Evolutionary conservation across 2,888 invertebrate species (phyloP).

Genomic region (Sipha maydis): DNA sequence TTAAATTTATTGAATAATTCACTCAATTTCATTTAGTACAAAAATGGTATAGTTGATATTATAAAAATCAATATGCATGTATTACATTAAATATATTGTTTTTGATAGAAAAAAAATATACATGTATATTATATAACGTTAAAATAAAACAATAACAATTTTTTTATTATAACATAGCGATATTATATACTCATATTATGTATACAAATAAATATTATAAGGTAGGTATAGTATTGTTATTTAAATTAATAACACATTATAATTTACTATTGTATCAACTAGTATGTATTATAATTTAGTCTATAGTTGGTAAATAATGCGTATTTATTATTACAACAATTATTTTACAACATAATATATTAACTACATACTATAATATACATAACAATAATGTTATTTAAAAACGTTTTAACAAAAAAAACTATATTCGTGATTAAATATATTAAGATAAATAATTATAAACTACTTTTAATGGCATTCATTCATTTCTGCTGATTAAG

Average conservation of each 20-base stretch:
- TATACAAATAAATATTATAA: constrained; percentile 17
- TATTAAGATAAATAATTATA: not conserved
- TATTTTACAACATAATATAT: not conserved
- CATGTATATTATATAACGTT: constrained; percentile 1
- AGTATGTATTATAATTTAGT: not conserved
- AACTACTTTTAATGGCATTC: not conserved
- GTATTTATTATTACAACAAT: constrained; percentile 11
- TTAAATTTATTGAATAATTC: constrained; percentile 19
- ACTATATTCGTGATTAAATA: not conserved
- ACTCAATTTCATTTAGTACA: constrained; percentile 12
- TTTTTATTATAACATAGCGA: constrained; percentile 8
- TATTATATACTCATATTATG: not conserved
- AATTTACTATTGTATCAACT: not conserved
- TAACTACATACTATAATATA: not conserved
- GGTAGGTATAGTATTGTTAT: not conserved
- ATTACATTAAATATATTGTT: constrained; percentile 20
- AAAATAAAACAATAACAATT: constrained; percentile 26
- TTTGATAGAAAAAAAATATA: constrained; percentile 46
- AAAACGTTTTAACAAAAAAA: not conserved
- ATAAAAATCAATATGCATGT: constrained; percentile 12
- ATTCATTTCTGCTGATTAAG: not conserved
- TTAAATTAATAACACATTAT: not conserved
- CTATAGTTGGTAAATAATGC: not conserved
- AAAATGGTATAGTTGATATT: constrained; percentile 38
- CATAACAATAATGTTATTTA: too few species aligned